phyloP scores from a whole-genome alignment of 2,888 invertebrate species.

The Drosophila helvetica region DNA sequence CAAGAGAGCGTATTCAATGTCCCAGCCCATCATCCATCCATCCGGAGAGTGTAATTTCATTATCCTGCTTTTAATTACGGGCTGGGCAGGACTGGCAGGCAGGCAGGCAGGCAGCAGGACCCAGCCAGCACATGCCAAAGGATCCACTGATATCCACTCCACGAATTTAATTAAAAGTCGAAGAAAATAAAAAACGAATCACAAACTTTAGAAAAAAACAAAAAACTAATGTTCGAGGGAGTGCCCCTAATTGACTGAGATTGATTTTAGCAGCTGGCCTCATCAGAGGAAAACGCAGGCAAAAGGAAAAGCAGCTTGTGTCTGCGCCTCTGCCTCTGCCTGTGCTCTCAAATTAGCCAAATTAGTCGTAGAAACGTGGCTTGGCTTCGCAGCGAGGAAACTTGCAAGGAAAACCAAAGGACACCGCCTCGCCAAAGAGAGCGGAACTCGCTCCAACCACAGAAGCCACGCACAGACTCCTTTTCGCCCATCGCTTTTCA shows the following conservation, averaged over 20 bases:
- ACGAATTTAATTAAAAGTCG: conserved; percentile 55
- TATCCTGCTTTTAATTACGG: conserved; percentile 31
- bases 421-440: neutral
- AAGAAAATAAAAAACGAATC: conserved; percentile 17
- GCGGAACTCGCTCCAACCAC: conserved; percentile 17
- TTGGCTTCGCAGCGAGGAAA: conserved; percentile 33
- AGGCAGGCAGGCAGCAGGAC: neutral
- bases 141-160: neutral
- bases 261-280: conserved; percentile 54
- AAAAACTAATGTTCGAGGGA: conserved; percentile 31
- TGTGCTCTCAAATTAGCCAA: conserved; percentile 65
- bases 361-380: conserved; percentile 59
- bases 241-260: conserved; percentile 63
- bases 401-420: conserved; percentile 27
- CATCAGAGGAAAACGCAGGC: neutral
- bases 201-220: conserved; percentile 2
- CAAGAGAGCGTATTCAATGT: conserved; percentile 9
- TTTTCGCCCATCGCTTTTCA: conserved; percentile 7
- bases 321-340: neutral
- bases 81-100: no score
- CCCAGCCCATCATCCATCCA: neutral
- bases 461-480: conserved; percentile 4
- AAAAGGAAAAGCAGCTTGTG: no score
- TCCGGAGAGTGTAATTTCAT: conserved; percentile 4
- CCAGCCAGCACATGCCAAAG: neutral